These are phyloP conservation scores for Dichetophora obliterata DNA, from an alignment of 2,888 invertebrate species.

Conservation along the genomic window DNA sequence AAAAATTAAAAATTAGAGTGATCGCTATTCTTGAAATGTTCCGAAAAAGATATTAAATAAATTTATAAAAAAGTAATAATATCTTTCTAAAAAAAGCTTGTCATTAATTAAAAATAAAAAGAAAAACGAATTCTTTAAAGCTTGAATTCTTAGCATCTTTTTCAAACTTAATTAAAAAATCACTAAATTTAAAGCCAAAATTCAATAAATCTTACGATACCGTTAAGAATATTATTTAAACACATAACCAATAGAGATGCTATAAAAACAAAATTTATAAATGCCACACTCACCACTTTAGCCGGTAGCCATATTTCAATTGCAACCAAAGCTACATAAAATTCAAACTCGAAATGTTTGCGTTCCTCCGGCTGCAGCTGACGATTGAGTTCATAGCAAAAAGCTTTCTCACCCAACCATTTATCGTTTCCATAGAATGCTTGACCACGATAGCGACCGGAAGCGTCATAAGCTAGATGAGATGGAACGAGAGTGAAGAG, in stretches of 20 bases:
- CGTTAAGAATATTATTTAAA: neutral
- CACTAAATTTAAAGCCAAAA: no score
- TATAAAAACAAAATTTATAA: neutral
- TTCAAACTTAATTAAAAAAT: no score
- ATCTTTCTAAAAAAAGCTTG: no score
- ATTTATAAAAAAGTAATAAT: no score
- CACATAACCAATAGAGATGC: neutral
- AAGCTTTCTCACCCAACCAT: slow-evolving; percentile 82
- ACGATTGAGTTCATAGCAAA: slow-evolving; percentile 75
- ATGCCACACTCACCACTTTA: slow-evolving; percentile 56
- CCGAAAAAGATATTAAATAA: no score
- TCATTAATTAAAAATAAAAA: no score
- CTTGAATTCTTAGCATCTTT: no score
- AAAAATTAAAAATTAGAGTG: no score
- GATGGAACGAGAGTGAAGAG: no score
- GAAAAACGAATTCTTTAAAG: no score
- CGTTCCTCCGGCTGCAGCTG: slow-evolving; percentile 56
- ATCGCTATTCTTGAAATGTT: no score
- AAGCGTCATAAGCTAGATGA: slow-evolving; percentile 80
- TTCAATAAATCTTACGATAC: neutral
- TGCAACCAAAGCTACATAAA: slow-evolving; percentile 62
- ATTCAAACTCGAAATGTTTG: slow-evolving; percentile 65
- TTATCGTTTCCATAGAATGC: slow-evolving; percentile 85
- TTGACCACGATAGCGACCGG: slow-evolving; percentile 83
- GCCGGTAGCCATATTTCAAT: slow-evolving; percentile 57